Conservation (phyloP, 2,113 vertebrate genomes). For the Macaca nemestrina region DNA sequence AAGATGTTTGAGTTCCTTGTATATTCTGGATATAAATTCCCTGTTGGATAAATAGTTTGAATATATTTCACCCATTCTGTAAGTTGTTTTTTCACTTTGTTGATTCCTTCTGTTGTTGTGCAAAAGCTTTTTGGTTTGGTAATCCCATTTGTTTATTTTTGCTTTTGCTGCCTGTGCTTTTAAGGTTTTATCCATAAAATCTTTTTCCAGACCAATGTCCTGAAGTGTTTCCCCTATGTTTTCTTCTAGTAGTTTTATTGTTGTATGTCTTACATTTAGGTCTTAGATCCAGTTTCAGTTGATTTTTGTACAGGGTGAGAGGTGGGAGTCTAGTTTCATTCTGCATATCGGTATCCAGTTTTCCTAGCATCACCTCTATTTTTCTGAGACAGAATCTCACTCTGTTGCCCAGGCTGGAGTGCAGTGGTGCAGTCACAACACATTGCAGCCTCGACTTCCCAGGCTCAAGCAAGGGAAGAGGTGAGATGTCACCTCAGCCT, state of each 20-base stretch:
- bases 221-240: background rate
- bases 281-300: background rate
- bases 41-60: background rate
- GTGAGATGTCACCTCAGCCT: no score
- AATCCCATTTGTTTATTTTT: background rate
- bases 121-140: background rate
- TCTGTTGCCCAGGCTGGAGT: no score
- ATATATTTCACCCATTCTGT: background rate
- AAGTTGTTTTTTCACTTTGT: background rate
- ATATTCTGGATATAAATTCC: background rate
- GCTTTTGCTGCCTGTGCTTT: background rate
- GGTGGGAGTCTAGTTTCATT: background rate
- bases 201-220: no score
- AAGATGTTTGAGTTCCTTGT: background rate
- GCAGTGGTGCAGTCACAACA: no score
- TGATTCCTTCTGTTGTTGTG: background rate
- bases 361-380: background rate
- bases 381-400: no score
- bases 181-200: background rate
- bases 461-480: no score
- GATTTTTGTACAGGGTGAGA: background rate
- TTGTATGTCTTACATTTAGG: background rate
- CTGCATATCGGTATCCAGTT: background rate
- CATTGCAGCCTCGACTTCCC: no score
- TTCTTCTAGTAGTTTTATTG: background rate